Evolutionary conservation across 2,797 vertebrate genomes (phyloP).

Genomic region (Platyrinchus mystaceus): DNA sequence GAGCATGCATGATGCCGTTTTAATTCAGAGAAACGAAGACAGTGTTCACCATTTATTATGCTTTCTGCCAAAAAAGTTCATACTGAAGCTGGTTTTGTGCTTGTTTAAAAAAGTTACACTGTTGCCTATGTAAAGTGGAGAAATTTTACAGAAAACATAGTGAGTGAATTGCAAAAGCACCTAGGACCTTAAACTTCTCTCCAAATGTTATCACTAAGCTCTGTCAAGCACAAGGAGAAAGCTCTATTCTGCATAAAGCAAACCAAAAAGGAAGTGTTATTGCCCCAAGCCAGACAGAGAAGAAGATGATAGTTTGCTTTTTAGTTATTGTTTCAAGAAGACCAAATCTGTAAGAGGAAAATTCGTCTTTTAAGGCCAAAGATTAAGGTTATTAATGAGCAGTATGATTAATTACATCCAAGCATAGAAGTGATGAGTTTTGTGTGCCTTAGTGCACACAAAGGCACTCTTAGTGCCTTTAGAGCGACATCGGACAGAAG

Average conservation of each 20-base stretch:
- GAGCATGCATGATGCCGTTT: background rate
- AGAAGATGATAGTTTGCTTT: background rate
- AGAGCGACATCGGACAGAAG: accelerated
- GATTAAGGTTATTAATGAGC: background rate
- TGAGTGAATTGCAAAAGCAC: background rate
- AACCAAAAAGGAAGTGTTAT: background rate
- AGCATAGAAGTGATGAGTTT: background rate
- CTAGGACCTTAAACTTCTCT: background rate
- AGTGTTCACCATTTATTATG: background rate
- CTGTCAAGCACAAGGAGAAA: background rate
- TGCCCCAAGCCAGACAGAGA: background rate
- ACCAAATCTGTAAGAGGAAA: background rate
- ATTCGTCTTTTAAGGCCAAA: background rate
- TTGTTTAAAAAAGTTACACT: background rate
- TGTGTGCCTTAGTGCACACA: accelerated
- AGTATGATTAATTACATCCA: background rate
- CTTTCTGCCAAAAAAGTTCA: background rate
- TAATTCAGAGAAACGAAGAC: background rate
- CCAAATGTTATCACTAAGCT: background rate
- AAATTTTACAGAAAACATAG: background rate
- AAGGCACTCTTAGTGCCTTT: too few relatives aligned
- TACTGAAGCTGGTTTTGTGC: background rate
- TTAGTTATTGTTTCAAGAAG: background rate
- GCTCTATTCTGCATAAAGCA: background rate
- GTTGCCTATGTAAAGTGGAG: background rate